These are phyloP conservation scores for Temnothorax longispinosus DNA, from an alignment of 1,140 invertebrate genomes.

Conservation along the genomic window DNA sequence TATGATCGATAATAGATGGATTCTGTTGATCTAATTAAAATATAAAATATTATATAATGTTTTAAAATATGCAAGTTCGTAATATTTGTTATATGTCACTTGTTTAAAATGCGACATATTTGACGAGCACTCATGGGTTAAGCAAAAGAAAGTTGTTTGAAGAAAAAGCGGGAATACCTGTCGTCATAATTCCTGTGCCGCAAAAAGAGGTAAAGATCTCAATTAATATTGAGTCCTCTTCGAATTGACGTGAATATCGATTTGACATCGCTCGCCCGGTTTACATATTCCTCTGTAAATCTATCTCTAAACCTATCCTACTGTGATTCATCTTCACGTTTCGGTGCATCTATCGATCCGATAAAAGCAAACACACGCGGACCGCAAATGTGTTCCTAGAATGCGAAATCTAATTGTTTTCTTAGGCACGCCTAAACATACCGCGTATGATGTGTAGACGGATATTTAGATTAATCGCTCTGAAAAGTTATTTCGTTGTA, in stretches of 20 bases:
- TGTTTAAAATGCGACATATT: not conserved
- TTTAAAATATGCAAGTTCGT: not conserved
- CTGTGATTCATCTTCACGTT: not conserved
- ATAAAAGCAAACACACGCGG: slow-evolving; percentile 17
- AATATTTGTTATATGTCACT: not conserved
- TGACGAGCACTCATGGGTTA: not conserved
- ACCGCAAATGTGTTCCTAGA: not conserved
- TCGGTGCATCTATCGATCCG: not conserved
- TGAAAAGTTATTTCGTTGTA: slow-evolving; percentile 2
- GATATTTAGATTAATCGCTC: not conserved
- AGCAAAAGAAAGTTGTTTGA: slow-evolving; percentile 4
- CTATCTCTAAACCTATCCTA: not conserved
- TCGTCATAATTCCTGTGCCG: slow-evolving; percentile 80
- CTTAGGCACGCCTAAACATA: not conserved
- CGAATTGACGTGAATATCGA: slow-evolving; percentile 18
- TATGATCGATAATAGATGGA: not conserved
- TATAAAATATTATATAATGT: not conserved
- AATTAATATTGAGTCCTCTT: slow-evolving; percentile 72
- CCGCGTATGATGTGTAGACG: not conserved
- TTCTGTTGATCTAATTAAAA: slow-evolving; percentile 5
- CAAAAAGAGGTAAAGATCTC: slow-evolving; percentile 78
- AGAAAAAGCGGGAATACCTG: slow-evolving; percentile 78
- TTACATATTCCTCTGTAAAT: not conserved
- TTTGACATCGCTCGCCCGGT: not conserved
- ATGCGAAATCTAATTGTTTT: not conserved